These are phyloP conservation scores for Melanotus villosus DNA, from an alignment of 2,888 invertebrate genomes.

Conservation along the genomic window DNA sequence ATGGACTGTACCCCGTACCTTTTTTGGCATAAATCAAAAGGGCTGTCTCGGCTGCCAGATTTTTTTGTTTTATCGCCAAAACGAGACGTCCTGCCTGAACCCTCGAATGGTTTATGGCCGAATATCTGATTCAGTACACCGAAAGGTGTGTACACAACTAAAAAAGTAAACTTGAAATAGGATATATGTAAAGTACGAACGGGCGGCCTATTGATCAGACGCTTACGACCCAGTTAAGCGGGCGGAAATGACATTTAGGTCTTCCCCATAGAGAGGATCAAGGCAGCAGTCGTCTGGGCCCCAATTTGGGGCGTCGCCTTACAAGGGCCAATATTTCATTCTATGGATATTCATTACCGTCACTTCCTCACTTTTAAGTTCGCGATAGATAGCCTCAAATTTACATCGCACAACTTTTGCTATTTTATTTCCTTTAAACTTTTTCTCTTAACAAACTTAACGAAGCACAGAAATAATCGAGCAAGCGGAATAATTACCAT, in stretches of 20 bases:
- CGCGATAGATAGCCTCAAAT: background rate
- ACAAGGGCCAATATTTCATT: constrained; percentile 59
- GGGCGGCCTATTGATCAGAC: constrained; percentile 55
- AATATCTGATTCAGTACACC: background rate
- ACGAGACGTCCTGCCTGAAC: background rate
- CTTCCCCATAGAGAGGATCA: constrained; percentile 55
- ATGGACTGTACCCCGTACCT: background rate
- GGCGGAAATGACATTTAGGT: constrained; percentile 56
- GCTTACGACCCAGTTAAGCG: constrained; percentile 53
- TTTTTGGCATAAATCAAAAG: background rate
- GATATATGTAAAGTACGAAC: constrained; percentile 46
- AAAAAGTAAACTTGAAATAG: constrained; percentile 26
- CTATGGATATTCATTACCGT: constrained; percentile 60
- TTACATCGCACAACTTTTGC: background rate
- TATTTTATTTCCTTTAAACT: too few species aligned
- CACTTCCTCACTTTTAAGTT: constrained; percentile 28
- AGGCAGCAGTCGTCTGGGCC: constrained; percentile 53
- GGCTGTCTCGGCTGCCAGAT: background rate
- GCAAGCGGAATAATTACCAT: too few species aligned
- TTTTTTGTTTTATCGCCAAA: background rate
- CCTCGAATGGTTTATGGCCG: background rate
- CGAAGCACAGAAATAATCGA: too few species aligned
- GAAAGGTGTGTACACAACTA: constrained; percentile 9
- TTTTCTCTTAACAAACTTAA: too few species aligned
- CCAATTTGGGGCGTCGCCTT: constrained; percentile 52